Conservation (phyloP, 2,797 vertebrate species). For the Rhinichthys osculus region DNA sequence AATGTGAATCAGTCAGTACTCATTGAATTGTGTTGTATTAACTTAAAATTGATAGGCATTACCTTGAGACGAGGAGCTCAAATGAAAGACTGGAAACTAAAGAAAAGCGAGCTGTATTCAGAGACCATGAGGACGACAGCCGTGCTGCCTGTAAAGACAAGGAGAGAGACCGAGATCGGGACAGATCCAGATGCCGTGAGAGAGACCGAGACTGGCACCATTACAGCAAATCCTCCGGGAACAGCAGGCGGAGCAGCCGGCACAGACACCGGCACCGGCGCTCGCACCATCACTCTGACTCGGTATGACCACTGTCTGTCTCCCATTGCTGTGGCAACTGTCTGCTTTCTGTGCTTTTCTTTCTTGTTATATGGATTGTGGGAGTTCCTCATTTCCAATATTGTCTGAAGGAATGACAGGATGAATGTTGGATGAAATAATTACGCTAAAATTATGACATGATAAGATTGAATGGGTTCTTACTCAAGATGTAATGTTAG, state of each 20-base stretch:
- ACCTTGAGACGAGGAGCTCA: slow-evolving; percentile 86
- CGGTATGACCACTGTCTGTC: slow-evolving; percentile 80
- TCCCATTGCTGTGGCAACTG: background rate
- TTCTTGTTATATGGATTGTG: slow-evolving; percentile 47
- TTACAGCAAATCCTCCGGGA: slow-evolving; percentile 94
- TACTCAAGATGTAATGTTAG: slow-evolving; percentile 8
- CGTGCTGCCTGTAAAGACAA: slow-evolving; percentile 27
- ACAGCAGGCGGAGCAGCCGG: slow-evolving; percentile 85
- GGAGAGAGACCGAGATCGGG: slow-evolving; percentile 58
- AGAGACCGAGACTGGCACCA: slow-evolving; percentile 82
- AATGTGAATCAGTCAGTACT: background rate
- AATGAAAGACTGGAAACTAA: slow-evolving; percentile 84
- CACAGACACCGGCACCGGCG: slow-evolving; percentile 80
- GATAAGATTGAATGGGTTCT: slow-evolving; percentile 10
- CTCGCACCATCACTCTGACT: slow-evolving; percentile 81
- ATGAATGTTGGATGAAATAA: slow-evolving; percentile 2
- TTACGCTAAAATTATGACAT: slow-evolving; percentile 6
- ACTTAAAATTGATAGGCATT: slow-evolving; percentile 77
- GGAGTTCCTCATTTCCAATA: slow-evolving; percentile 37
- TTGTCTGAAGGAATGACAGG: slow-evolving; percentile 27
- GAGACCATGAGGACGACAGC: slow-evolving; percentile 22
- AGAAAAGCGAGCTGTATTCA: slow-evolving; percentile 50
- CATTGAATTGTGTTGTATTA: background rate
- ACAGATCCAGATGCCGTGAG: slow-evolving; percentile 38
- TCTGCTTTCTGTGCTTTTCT: slow-evolving; percentile 19